These are phyloP conservation scores for Pachyuromys duprasi DNA, from an alignment of 2,797 vertebrate genomes.

Conservation along the genomic window DNA sequence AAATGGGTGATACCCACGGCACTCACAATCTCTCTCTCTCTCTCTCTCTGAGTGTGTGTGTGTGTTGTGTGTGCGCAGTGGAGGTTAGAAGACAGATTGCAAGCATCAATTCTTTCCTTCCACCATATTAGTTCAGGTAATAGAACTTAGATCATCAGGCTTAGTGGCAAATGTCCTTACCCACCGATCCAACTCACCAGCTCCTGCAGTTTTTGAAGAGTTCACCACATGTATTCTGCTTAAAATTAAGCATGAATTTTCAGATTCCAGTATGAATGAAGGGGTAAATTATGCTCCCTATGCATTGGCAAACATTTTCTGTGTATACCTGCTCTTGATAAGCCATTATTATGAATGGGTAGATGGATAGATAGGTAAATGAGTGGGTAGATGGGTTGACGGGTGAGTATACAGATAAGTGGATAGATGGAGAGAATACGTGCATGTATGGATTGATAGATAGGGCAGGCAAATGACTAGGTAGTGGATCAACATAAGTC, in stretches of 20 bases:
- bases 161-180: neutral
- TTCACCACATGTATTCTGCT: neutral
- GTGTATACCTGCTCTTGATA: conserved; percentile 24
- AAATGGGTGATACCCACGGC: neutral
- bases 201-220: neutral
- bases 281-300: neutral
- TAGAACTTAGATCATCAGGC: neutral
- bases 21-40: neutral
- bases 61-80: neutral
- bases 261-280: neutral
- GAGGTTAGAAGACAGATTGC: neutral
- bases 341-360: neutral
- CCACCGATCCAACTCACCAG: neutral
- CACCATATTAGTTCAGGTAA: neutral
- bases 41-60: neutral
- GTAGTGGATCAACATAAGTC: neutral
- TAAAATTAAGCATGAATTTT: neutral
- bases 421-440: neutral
- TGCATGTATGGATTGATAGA: neutral
- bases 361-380: neutral
- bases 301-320: neutral
- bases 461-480: neutral
- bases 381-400: neutral
- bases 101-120: neutral
- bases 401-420: too few species aligned